These are phyloP conservation scores for Philhelius pedissequus DNA, from an alignment of 2,888 invertebrate genomes.

Conservation along the genomic window DNA sequence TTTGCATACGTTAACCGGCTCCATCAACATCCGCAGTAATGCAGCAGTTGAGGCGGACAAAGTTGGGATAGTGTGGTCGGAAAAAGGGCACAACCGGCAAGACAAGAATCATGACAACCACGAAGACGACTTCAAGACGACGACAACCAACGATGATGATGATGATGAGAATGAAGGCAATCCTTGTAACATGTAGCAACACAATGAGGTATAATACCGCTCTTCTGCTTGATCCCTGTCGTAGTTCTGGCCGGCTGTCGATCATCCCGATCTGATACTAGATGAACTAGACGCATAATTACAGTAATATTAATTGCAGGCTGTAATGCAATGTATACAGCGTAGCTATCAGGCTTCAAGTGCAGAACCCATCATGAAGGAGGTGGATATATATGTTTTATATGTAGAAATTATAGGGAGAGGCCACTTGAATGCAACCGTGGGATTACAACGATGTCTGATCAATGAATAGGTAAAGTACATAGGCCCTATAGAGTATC, in stretches of 20 bases:
- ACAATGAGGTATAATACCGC: conserved; percentile 20
- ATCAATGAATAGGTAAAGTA: not conserved
- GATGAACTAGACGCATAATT: conserved; percentile 64
- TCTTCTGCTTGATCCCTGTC: conserved; percentile 47
- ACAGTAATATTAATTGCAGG: conserved; percentile 61
- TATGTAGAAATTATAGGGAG: conserved; percentile 45
- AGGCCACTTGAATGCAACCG: conserved; percentile 17
- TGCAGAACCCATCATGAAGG: conserved; percentile 14
- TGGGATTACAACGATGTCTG: conserved; percentile 27
- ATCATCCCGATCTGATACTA: conserved; percentile 61
- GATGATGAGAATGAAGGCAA: not conserved
- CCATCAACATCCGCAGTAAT: not conserved
- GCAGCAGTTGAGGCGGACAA: not conserved
- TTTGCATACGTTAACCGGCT: conserved; percentile 64
- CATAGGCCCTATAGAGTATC: too few relatives aligned
- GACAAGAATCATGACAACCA: conserved; percentile 39
- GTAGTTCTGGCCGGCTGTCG: conserved; percentile 55
- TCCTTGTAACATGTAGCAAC: not conserved
- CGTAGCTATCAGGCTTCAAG: conserved; percentile 36
- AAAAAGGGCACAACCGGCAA: conserved; percentile 49
- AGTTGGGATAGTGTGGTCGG: conserved; percentile 34
- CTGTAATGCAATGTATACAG: conserved; percentile 4
- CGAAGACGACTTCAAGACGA: conserved; percentile 13
- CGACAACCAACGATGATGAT: conserved; percentile 3
- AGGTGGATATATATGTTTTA: conserved; percentile 37